Base-by-base conservation (phyloP, 1,140 invertebrate species). In the Drosophila ambigua region DNA sequence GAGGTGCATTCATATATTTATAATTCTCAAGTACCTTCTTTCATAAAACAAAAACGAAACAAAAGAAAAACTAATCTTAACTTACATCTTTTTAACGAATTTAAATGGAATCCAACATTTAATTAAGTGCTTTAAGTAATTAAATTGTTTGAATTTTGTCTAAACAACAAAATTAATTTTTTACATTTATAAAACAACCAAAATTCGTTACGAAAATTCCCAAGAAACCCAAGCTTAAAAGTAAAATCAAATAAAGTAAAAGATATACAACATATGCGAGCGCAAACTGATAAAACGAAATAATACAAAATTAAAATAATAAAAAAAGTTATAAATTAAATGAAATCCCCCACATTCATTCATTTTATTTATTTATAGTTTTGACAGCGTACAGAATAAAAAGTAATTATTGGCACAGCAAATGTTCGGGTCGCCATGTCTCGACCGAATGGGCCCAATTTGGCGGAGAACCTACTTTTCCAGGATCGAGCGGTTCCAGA, bases 11-110 rank as follows among this genome's bases (percentile, higher is more conserved):
- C 20, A 31, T 43, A 31, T 50, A 69, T 53, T 71, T 58, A 50
- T 61, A 76, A 77, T 83, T 88, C 75, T 83, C 83, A 76, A 88
- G 83, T 87, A 87, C 83, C 83, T 87, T 88, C 78, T 75, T 88
- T 87, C 59, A 41, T 49, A 72, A 65, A 60, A 54, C 9, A 58
- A 28, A 28, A 28, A 31, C 31, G 8, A 31, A 60, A 49, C 53
- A 16, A 59, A 66, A 66, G 46, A 44, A 55, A 45, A 77, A 77
- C 72, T 78, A 84, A 79, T 53, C 62, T 72, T 76, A 64, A 83
- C 44, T 65, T 68, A 55, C 13, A 71, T 88, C 75, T 88, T 87
- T 87, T 88, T 79, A 88, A 88, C 83, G 83, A 87, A 87, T 87
- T 87, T 87, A 87, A 83, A 79, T 49, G 61, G 68, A 75, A 81